A percentile compares a stretch with the other conserved stretches of the same genome.
Evolutionary conservation across 2,113 vertebrate species (phyloP).

Genomic region (Podarcis muralis): DNA sequence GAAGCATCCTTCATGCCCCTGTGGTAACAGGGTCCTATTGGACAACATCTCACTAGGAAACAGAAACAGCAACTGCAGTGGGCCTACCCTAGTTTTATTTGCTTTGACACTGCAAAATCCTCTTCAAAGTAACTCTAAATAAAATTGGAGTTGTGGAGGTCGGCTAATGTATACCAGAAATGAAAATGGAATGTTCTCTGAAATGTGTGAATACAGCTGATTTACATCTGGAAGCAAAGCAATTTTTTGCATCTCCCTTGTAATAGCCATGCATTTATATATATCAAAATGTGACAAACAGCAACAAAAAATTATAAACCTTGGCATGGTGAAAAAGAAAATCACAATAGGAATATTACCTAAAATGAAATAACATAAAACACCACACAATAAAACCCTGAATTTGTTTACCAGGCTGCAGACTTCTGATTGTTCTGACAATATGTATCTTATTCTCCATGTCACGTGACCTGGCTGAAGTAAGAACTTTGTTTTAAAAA

Average conservation of each 20-base stretch:
- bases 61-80: neutral
- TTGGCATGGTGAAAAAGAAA: neutral
- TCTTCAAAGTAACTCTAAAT: neutral
- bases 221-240: neutral
- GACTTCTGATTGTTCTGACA: neutral
- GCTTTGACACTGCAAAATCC: neutral
- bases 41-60: neutral
- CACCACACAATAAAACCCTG: slow-evolving; percentile 1
- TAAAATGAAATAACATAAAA: neutral
- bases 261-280: neutral
- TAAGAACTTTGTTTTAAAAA: neutral
- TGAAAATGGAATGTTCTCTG: neutral
- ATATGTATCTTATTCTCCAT: neutral
- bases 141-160: neutral
- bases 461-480: neutral
- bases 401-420: neutral
- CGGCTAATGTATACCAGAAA: neutral
- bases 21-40: neutral
- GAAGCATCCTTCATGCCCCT: neutral
- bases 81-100: neutral
- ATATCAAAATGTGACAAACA: neutral
- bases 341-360: neutral
- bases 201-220: neutral
- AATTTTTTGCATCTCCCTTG: neutral
- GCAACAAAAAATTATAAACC: neutral